Conservation (phyloP, 2,888 invertebrate genomes). For the Protodeltote pygarga region DNA sequence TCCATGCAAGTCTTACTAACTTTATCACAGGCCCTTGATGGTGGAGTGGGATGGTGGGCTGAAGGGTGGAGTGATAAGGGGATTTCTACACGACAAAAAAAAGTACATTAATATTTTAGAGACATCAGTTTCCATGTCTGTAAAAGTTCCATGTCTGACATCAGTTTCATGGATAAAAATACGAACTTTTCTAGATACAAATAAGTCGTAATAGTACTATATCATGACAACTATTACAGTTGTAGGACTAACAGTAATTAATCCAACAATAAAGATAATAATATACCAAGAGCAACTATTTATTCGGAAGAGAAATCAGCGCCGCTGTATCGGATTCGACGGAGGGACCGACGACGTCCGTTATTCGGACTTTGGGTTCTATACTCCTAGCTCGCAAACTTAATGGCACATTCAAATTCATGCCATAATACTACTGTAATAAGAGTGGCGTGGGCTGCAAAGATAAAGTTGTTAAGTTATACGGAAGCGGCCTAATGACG, state of each 20-base stretch:
- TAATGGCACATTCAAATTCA: slow-evolving; percentile 47
- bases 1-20: too few species aligned
- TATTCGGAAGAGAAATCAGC: slow-evolving; percentile 70
- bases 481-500: slow-evolving; percentile 85
- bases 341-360: slow-evolving; percentile 67
- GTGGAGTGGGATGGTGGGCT: too few species aligned
- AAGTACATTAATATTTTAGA: too few species aligned
- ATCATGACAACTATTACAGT: slow-evolving; percentile 11
- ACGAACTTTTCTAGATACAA: too few species aligned
- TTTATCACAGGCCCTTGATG: too few species aligned
- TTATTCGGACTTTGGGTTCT: slow-evolving; percentile 70
- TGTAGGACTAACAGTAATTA: slow-evolving; percentile 19
- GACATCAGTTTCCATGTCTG: too few species aligned
- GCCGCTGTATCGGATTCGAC: slow-evolving; percentile 62
- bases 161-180: too few species aligned
- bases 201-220: neutral
- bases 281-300: slow-evolving; percentile 61
- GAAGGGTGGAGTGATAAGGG: too few species aligned
- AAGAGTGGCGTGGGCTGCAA: slow-evolving; percentile 43
- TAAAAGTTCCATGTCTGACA: too few species aligned
- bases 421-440: slow-evolving; percentile 57
- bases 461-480: slow-evolving; percentile 57
- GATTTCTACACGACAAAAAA: too few species aligned
- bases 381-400: slow-evolving; percentile 53
- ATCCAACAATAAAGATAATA: slow-evolving; percentile 24